Evolutionary conservation across 2,797 vertebrate genomes (phyloP).

Genomic region (Rhadinocentrus ornatus): DNA sequence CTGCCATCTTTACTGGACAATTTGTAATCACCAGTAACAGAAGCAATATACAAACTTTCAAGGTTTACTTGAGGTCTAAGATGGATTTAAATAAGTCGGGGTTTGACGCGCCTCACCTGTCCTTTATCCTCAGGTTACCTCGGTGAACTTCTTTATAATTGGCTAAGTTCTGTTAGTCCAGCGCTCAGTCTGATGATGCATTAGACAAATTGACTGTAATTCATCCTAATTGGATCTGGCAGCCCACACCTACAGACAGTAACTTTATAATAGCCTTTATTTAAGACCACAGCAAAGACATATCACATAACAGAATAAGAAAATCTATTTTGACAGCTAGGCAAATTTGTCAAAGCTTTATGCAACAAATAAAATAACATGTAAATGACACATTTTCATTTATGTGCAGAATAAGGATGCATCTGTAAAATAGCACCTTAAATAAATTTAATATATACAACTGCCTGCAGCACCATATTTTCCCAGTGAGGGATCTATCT

Average conservation of each 20-base stretch:
- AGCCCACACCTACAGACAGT: background rate
- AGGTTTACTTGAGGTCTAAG: constrained; percentile 14
- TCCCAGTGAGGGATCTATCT: no score
- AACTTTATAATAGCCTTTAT: background rate
- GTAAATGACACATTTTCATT: background rate
- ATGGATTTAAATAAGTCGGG: constrained; percentile 33
- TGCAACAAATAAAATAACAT: background rate
- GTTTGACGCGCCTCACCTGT: constrained; percentile 41
- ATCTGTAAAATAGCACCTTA: background rate
- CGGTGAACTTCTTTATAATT: constrained; percentile 13
- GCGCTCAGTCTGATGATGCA: constrained; percentile 29
- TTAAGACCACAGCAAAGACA: background rate
- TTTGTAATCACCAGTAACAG: constrained; percentile 6
- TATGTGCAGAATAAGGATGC: background rate
- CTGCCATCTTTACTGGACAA: background rate
- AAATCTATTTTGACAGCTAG: background rate
- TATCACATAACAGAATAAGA: background rate
- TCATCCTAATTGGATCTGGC: constrained; percentile 47
- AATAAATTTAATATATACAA: background rate
- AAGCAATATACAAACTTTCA: background rate
- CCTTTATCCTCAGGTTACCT: constrained; percentile 55
- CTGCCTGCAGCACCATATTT: no score
- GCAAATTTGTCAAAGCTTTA: background rate
- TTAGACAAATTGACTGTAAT: constrained; percentile 41
- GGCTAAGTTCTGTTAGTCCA: constrained; percentile 30